phyloP scores from a whole-genome alignment of 1,140 invertebrate species.

The Diorhabda carinulata region DNA sequence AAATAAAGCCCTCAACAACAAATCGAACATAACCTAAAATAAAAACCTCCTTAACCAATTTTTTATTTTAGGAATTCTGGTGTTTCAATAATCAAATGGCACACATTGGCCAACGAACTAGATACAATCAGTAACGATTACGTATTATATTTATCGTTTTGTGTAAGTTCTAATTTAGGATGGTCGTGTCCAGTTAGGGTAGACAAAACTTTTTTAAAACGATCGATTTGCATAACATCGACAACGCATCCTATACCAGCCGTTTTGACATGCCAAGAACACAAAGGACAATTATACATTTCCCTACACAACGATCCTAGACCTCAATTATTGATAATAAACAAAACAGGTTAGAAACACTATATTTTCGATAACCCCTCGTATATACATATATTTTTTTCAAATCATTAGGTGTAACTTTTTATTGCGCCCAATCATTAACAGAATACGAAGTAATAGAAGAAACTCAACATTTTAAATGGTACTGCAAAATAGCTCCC shows the following conservation, averaged over 20 bases:
- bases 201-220: constrained; percentile 49
- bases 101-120: constrained; percentile 29
- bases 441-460: constrained; percentile 26
- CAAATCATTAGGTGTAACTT: constrained; percentile 13
- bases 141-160: constrained; percentile 46
- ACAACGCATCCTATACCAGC: constrained; percentile 44
- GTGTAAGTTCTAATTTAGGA: constrained; percentile 44
- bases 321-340: constrained; percentile 49
- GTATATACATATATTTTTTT: too few relatives aligned
- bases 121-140: constrained; percentile 36
- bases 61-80: constrained; percentile 47
- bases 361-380: too few relatives aligned
- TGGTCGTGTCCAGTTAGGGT: constrained; percentile 57
- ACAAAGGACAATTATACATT: constrained; percentile 56
- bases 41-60: constrained; percentile 20
- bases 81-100: constrained; percentile 52
- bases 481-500: constrained; percentile 39
- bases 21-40: too few relatives aligned
- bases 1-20: too few relatives aligned
- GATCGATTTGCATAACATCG: constrained; percentile 47
- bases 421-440: constrained; percentile 40
- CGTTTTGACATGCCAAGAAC: constrained; percentile 53
- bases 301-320: constrained; percentile 56
- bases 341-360: constrained; percentile 29
- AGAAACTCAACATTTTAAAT: constrained; percentile 43